phyloP scores from a whole-genome alignment of 2,113 vertebrate species.

The Xenus cinereus region DNA sequence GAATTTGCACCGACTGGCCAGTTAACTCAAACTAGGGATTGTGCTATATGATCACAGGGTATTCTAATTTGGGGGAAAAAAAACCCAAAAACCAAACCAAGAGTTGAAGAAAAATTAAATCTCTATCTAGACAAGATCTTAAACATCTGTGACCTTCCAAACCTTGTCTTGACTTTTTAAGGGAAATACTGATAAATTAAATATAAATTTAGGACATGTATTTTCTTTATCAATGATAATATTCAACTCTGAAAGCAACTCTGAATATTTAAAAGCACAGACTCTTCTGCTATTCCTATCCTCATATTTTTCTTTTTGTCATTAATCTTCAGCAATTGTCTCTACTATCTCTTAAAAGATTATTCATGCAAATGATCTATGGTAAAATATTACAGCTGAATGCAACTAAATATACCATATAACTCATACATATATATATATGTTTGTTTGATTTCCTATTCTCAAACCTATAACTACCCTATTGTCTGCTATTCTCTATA shows the following conservation, averaged over 20 bases:
- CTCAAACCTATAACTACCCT: not conserved
- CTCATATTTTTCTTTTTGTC: not conserved
- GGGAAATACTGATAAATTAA: slow-evolving; percentile 8
- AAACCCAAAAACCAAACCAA: not conserved
- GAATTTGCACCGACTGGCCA: not conserved
- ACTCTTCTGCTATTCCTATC: not conserved
- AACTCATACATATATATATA: not conserved
- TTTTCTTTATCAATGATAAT: not conserved
- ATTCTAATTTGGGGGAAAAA: not conserved
- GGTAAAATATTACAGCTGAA: not conserved
- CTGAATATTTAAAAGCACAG: slow-evolving; percentile 35
- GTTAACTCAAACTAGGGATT: not conserved
- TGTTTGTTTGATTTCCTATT: not conserved
- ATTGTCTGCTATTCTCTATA: not conserved
- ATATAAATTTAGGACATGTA: not conserved
- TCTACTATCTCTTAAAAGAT: not conserved
- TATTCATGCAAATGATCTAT: not conserved
- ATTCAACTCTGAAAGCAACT: not conserved
- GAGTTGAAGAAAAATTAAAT: not conserved
- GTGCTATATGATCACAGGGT: not conserved
- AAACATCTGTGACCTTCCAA: not conserved
- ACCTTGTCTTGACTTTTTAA: not conserved
- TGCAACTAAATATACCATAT: not conserved
- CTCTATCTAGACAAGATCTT: not conserved
- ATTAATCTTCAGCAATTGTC: not conserved